phyloP scores from a whole-genome alignment of 2,113 vertebrate genomes.

The Rhinoptilus africanus region DNA sequence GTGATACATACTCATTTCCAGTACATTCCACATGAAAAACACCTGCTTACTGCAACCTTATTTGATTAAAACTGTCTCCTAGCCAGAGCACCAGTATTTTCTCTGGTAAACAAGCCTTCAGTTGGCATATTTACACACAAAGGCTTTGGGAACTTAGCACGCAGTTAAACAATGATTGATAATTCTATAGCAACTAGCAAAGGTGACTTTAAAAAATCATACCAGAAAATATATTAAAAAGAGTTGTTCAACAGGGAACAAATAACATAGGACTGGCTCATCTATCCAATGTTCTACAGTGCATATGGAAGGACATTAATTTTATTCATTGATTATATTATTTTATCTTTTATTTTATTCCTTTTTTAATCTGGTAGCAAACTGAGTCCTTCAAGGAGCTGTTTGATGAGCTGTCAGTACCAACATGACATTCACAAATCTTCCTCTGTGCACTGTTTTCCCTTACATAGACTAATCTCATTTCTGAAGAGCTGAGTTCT shows the following conservation, averaged over 20 bases:
- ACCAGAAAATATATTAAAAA: conserved; percentile 10
- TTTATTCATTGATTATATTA: background rate
- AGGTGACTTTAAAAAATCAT: conserved; percentile 44
- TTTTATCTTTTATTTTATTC: conserved; percentile 7
- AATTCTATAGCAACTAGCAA: conserved; percentile 17
- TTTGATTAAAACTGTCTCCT: conserved; percentile 58
- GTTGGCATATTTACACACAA: conserved; percentile 49
- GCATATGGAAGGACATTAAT: background rate
- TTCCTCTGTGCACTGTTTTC: background rate
- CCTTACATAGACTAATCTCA: background rate
- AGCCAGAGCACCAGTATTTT: conserved; percentile 29
- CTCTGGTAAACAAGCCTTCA: conserved; percentile 47
- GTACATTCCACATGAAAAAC: conserved; percentile 44
- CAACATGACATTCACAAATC: background rate
- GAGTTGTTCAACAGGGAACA: background rate
- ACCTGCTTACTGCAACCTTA: conserved; percentile 17
- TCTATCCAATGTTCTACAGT: background rate
- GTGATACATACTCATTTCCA: conserved; percentile 41
- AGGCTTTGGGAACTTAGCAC: conserved; percentile 24
- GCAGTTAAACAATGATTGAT: conserved; percentile 49
- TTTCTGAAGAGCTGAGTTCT: background rate
- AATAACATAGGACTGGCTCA: background rate
- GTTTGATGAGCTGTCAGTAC: conserved; percentile 1
- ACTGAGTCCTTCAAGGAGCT: background rate
- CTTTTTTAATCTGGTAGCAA: background rate